Evolutionary conservation across 2,888 invertebrate species (phyloP), one percentile per base, ranked within the genome.

Genomic region (Machimus rusticus): DNA sequence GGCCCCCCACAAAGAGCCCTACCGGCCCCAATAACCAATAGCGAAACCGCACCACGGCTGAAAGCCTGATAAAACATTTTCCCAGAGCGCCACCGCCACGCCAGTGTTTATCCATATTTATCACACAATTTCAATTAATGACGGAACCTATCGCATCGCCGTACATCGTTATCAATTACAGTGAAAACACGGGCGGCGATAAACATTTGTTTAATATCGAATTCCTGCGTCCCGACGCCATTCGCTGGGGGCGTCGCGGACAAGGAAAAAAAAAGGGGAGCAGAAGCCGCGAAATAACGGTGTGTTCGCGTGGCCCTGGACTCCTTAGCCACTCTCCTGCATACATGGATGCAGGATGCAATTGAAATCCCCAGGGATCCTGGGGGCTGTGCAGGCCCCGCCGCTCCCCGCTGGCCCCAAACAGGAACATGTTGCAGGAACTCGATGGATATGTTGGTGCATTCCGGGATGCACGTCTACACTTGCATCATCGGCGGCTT

Each of bases 181-280:
- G 81, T 37, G 66, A 87, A 81, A 87, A 87, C 87, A 87, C 43
- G 87, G 34, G 66, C 43, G 66, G n/a, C 79, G 43, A 87, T 87
- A 87, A 87, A 87, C 74, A 74, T 82, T 87, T 87, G 87, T 87
- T 87, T 87, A 87, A 87, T 87, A 87, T 81, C 55, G 74, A 87
- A 82, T 51, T 81, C 79, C 39, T 57, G 79, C 16, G 79, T 23
- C n/a, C n/a, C n/a, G 6, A 5, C 34, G 34, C 66, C 66, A 28
- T 14, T 31, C 37, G 31, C 37, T 5, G 31, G 34, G 46, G 23
- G 14, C 1, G 4, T 4, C 19, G 39, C 8, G 19, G 12, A 37
- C 34, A 6, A 34, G 57, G 37, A 34, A n/a, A 8, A 34, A 34
- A n/a, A 8, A 51, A n/a, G n/a, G 19, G 51, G 51, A 51, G n/a